Evolutionary conservation across 2,888 invertebrate species (phyloP), one percentile per base, ranked within the genome.

Genomic region (Polydesmus complanatus): DNA sequence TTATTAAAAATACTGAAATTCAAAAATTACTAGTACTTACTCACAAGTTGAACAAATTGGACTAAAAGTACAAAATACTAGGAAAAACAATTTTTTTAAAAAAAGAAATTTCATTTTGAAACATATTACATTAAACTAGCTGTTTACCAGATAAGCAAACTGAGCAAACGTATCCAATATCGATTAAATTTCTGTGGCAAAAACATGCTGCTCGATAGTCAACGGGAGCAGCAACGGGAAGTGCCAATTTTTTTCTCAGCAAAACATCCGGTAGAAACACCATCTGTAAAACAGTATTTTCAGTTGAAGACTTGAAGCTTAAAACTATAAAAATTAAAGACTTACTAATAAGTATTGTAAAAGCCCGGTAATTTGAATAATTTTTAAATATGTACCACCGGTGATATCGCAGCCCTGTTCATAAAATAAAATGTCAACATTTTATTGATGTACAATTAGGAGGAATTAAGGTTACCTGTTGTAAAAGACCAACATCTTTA

Each of bases 181-280:
- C 94, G 63, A 97, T 88, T 48, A 97, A 80, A 69, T 91, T 89
- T 23, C 94, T 79, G 73, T 97, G 97, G 71, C 97, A 98, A 78
- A 97, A 97, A 75, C 97, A 97, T 0, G 96, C 94, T 2, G 97
- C 95, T 67, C 96, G 79, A 75, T 96, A 96, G 76, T 96, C 95
- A 3, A 97, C 93, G 67, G 90, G 87, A 0, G 86, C 86, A 0
- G 88, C 83, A 0, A 92, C 90, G 0, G 96, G 95, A 54, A 94
- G 73, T 1, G 92, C 88, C 65, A 96, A 75, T 72, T 89, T 87
- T 54, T 81, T 81, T 8, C 95, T 67, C 1, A 70, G 68, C 3
- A 66, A 61, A 1, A 70, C 67, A 62, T 92, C 89, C 0, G 95
- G 92, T 51, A 96, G 78, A 73, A 95, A 96, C 8, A 95, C 88